Conservation (phyloP, 2,888 invertebrate genomes). For the Rhamnusium bicolor region DNA sequence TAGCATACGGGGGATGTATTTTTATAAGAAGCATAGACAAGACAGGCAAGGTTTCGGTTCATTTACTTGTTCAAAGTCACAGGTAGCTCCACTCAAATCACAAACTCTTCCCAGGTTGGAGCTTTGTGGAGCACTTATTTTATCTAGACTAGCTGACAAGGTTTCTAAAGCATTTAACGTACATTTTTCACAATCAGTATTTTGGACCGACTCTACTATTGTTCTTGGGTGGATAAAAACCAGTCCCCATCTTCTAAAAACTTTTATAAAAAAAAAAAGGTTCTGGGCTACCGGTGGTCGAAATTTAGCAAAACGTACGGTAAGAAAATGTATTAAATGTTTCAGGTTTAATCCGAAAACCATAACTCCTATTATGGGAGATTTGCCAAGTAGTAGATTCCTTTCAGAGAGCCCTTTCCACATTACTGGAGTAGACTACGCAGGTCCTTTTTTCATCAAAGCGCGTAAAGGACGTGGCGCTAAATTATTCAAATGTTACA, state of each 20-base stretch:
- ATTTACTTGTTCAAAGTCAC: conserved; percentile 41
- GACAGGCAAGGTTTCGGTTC: not conserved
- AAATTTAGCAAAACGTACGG: conserved; percentile 16
- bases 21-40: conserved; percentile 26
- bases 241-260: conserved; percentile 36
- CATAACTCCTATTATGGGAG: conserved; percentile 39
- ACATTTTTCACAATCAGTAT: conserved; percentile 21
- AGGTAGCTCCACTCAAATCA: conserved; percentile 42
- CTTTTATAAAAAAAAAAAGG: conserved; percentile 36
- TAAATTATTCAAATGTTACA: conserved; percentile 35
- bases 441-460: conserved; percentile 48
- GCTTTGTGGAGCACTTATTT: conserved; percentile 39
- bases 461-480: conserved; percentile 34
- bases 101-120: conserved; percentile 41
- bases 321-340: conserved; percentile 40
- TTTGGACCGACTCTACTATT: conserved; percentile 44
- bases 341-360: conserved; percentile 23
- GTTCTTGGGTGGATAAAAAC: conserved; percentile 36
- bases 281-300: conserved; percentile 36
- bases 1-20: conserved; percentile 35
- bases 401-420: conserved; percentile 34
- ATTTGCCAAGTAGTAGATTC: conserved; percentile 28
- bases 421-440: conserved; percentile 49
- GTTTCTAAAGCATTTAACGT: conserved; percentile 8
- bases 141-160: conserved; percentile 31